A percentile compares a stretch with the other conserved stretches of the same genome.
Conservation (phyloP, 2,113 vertebrate species). For the Leptobrachium leishanense region DNA sequence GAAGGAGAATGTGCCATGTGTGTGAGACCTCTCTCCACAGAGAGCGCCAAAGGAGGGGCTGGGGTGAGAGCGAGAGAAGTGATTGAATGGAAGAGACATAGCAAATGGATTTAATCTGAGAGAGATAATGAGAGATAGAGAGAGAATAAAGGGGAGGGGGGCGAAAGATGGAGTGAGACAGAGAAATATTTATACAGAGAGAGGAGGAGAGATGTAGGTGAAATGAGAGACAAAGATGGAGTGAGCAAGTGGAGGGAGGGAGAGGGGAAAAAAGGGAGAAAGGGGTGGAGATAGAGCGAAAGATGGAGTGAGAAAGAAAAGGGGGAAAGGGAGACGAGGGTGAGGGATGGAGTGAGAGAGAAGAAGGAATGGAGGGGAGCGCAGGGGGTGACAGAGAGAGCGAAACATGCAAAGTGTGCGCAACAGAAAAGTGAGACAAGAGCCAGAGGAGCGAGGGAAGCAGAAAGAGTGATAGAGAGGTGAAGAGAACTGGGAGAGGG, state of each 20-base stretch:
- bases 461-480: conserved; percentile 25
- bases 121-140: background rate
- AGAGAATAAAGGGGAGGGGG: conserved; percentile 15
- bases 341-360: conserved; percentile 10
- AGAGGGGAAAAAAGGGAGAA: background rate
- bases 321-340: background rate
- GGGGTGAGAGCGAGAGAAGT: background rate
- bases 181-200: conserved; percentile 28
- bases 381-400: conserved; percentile 16
- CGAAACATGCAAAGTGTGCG: background rate
- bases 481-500: conserved; percentile 24
- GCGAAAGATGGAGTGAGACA: conserved; percentile 18
- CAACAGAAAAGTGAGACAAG: background rate
- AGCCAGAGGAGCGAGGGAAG: background rate
- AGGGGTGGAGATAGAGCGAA: conserved; percentile 15
- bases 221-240: conserved; percentile 27
- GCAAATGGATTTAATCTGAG: background rate
- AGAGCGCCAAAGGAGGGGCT: background rate
- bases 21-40: background rate
- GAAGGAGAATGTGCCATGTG: background rate
- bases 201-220: conserved; percentile 28
- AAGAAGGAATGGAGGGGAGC: conserved; percentile 5
- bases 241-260: background rate
- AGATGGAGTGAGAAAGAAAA: conserved; percentile 1
- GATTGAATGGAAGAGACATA: background rate